Evolutionary conservation across 2,888 invertebrate genomes (phyloP), one percentile per base, ranked within the genome.

Genomic region (Stratiomys singularior): DNA sequence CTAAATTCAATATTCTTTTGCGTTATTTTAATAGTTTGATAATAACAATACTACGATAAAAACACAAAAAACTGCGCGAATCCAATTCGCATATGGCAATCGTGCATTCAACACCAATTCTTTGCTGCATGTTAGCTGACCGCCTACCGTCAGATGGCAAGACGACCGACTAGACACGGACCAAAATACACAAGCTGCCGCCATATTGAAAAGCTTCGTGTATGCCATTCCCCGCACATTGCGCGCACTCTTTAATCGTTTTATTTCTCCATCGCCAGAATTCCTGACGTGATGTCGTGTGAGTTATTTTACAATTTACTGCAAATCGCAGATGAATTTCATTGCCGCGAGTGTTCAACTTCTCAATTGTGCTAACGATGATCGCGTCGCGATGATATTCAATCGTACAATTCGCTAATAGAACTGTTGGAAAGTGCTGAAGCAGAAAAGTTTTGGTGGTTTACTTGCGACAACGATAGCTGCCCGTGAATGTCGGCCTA

Each of bases 171-270:
- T 30, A n/a, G 30, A 27, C 28, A 15, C 21, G 58, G 47, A 56
- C 64, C 76, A 64, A 78, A 71, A 78, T 56, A 74, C 63, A 44
- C 74, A 74, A 76, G 11, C 23, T 56, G 44, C 76, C 28, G 79
- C 79, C 79, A 79, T 79, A 18, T 79, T 79, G 79, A 37, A 74
- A 58, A 74, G 60, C 74, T 74, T 30, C n/a, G 21, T 21, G 44
- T 46, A n/a, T 23, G 23, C 13, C 15, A 60, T 9, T 30, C 64
- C 64, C 64, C 64, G 64, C 64, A 25, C 64, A 25, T 11, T 25
- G 60, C 60, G 60, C 52, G 52, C 25, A 60, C 5, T 30, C 11
- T 3, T n/a, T 44, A 67, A 37, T 37, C 13, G 7, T 67, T 18
- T 44, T 18, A 21, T 67, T 67, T 67, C 67, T 18, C 67, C 37